Percentiles rank a stretch among this genome's conserved stretches.
Evolutionary conservation across 2,797 vertebrate genomes (phyloP).

Genomic region (Hypotaenidia okinawae): DNA sequence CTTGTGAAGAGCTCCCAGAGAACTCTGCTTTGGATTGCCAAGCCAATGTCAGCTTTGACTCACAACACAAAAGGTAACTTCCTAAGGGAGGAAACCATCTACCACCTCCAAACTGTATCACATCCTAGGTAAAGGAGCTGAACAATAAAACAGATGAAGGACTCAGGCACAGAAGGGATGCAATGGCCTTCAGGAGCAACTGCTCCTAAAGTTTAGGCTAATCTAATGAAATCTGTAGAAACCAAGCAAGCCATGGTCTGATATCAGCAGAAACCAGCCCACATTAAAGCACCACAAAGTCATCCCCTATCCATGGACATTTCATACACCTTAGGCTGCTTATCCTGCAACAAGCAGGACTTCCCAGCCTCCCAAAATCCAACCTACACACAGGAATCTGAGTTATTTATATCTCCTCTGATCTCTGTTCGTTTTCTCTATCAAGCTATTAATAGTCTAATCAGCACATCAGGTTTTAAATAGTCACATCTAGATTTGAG

Average conservation of each 20-base stretch:
- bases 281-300: neutral
- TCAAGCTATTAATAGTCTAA: neutral
- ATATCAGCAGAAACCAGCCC: neutral
- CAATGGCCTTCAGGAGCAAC: neutral
- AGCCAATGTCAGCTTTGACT: neutral
- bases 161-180: neutral
- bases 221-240: neutral
- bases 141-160: neutral
- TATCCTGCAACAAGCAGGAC: neutral
- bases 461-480: neutral
- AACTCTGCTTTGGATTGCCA: neutral
- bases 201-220: neutral
- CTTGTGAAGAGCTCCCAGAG: neutral
- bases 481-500: neutral
- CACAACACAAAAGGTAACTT: neutral
- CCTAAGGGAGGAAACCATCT: neutral
- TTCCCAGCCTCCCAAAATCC: neutral
- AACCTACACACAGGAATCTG: neutral
- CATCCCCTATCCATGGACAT: neutral
- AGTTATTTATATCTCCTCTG: neutral
- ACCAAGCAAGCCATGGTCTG: neutral
- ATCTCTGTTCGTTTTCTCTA: neutral
- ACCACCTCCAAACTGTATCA: neutral
- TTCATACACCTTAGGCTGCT: neutral
- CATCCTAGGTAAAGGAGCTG: neutral